Evolutionary conservation across 2,797 vertebrate genomes (phyloP).

Genomic region (Sebastes oblongus): DNA sequence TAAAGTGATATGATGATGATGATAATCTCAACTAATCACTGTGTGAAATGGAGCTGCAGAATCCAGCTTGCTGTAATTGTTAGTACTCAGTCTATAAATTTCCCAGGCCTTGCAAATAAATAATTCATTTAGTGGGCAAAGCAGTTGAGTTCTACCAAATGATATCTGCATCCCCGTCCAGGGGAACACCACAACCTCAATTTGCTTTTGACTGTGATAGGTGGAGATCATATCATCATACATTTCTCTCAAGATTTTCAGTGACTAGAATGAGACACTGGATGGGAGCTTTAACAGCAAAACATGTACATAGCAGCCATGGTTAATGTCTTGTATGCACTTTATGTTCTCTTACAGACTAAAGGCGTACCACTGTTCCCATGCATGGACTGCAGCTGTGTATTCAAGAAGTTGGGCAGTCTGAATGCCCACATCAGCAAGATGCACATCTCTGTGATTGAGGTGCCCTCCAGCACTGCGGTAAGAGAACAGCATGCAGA

Average conservation of each 20-base stretch:
- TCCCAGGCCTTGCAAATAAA: neutral
- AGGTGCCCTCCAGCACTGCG: constrained; percentile 75
- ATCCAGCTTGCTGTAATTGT: neutral
- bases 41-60: neutral
- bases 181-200: neutral
- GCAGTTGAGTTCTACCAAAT: neutral
- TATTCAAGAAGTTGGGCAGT: constrained; percentile 97
- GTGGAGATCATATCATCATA: neutral
- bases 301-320: neutral
- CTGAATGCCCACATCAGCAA: constrained; percentile 99
- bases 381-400: constrained; percentile 97
- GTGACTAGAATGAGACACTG: neutral
- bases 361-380: constrained; percentile 80
- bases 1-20: neutral
- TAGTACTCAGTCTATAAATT: neutral
- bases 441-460: constrained; percentile 92
- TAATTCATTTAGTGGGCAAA: neutral
- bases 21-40: neutral
- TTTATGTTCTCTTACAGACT: constrained; percentile 58
- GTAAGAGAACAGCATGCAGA: constrained; percentile 59
- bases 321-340: neutral
- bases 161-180: neutral
- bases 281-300: neutral
- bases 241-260: neutral
- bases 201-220: neutral